Evolutionary conservation across 1,140 invertebrate genomes (phyloP).

Genomic region (Patella vulgata): DNA sequence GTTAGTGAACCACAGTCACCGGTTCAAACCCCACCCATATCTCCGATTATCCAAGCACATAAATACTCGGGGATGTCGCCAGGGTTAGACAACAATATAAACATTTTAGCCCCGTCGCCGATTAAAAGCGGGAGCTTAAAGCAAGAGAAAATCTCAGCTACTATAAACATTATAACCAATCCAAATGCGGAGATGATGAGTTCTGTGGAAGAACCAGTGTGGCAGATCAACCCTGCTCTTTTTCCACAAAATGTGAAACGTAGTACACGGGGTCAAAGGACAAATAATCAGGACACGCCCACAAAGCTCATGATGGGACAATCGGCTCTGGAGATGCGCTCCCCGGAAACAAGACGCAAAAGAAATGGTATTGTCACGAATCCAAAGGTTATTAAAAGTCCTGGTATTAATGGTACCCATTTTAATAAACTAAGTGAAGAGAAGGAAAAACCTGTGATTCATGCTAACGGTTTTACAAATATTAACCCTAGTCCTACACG

Average conservation of each 20-base stretch:
- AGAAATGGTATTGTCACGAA: conserved; percentile 92
- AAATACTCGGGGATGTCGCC: conserved; percentile 41
- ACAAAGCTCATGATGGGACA: conserved; percentile 56
- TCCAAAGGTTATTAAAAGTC: conserved; percentile 76
- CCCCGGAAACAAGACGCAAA: conserved; percentile 65
- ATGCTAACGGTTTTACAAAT: conserved; percentile 29
- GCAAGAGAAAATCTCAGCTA: conserved; percentile 48
- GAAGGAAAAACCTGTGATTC: conserved; percentile 13
- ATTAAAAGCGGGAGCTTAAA: conserved; percentile 46
- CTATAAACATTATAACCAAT: conserved; percentile 61
- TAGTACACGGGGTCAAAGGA: conserved; percentile 24
- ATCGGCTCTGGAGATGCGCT: conserved; percentile 49
- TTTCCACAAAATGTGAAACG: conserved; percentile 42
- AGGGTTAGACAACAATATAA: conserved; percentile 36
- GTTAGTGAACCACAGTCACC: conserved; percentile 82
- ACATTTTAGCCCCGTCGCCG: conserved; percentile 42
- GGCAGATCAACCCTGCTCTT: conserved; percentile 53
- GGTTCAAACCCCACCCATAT: conserved; percentile 83
- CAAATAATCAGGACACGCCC: conserved; percentile 29
- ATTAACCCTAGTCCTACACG: conserved; percentile 29
- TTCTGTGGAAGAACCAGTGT: conserved; percentile 54
- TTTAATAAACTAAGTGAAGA: conserved; percentile 67
- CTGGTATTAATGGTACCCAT: conserved; percentile 24
- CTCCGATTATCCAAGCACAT: conserved; percentile 77
- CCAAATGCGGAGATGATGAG: conserved; percentile 58